These are phyloP conservation scores for Doryteuthis pealeii DNA, from an alignment of 1,140 invertebrate genomes.

Conservation along the genomic window DNA sequence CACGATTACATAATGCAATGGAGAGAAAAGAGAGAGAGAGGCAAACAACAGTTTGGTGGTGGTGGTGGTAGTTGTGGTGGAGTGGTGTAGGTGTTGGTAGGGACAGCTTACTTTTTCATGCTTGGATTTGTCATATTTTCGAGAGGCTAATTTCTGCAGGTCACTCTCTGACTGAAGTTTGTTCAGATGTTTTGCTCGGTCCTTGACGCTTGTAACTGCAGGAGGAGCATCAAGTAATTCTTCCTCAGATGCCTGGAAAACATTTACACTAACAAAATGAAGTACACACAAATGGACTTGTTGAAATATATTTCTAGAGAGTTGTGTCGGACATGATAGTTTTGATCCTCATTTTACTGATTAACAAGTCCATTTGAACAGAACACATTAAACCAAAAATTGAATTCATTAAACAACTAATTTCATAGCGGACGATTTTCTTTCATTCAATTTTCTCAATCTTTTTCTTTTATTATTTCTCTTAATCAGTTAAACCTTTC, in stretches of 20 bases:
- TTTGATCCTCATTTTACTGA: neutral
- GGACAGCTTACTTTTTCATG: neutral
- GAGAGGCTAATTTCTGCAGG: conserved; percentile 44
- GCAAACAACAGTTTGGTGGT: too few species aligned
- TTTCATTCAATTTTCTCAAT: too few species aligned
- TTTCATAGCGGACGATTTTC: neutral
- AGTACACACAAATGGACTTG: neutral
- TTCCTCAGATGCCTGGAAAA: conserved; percentile 2
- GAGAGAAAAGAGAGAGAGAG: too few species aligned
- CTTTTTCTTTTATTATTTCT: too few species aligned
- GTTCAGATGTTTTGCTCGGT: conserved; percentile 89
- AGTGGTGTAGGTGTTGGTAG: neutral
- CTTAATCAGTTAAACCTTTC: too few species aligned
- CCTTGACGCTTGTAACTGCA: conserved; percentile 73
- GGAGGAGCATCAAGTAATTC: neutral
- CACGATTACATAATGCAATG: too few species aligned
- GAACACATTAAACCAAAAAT: neutral
- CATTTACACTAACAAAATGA: conserved; percentile 6
- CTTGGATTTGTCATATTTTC: neutral
- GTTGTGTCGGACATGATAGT: neutral
- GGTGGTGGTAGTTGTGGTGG: too few species aligned
- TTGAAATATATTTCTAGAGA: neutral
- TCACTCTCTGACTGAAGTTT: conserved; percentile 81
- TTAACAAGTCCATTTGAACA: neutral
- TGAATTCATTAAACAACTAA: neutral